Conservation (phyloP, 2,888 invertebrate species). For the Stenurella melanura region DNA sequence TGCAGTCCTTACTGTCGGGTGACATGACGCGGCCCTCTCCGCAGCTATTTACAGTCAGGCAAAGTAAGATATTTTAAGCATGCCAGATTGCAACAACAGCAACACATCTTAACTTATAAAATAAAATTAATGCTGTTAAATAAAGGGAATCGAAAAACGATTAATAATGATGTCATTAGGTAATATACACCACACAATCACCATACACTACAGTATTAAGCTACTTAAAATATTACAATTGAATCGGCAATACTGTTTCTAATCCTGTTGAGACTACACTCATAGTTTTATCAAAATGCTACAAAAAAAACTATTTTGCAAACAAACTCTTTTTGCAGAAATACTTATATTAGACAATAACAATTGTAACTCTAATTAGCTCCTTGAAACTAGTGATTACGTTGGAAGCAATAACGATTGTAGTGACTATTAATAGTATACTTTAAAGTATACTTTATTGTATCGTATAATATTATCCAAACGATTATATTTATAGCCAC, state of each 20-base stretch:
- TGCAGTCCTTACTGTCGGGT: constrained; percentile 93
- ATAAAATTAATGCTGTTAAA: constrained; percentile 3
- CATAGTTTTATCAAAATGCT: too few relatives aligned
- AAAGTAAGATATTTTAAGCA: constrained; percentile 46
- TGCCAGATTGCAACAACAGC: constrained; percentile 22
- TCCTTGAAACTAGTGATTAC: too few relatives aligned
- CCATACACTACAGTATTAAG: background rate
- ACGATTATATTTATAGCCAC: too few relatives aligned
- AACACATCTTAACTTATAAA: constrained; percentile 1
- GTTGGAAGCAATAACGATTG: too few relatives aligned
- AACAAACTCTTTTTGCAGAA: too few relatives aligned
- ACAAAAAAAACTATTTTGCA: too few relatives aligned
- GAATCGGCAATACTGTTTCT: background rate
- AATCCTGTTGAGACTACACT: too few relatives aligned
- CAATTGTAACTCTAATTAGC: too few relatives aligned
- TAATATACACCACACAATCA: background rate
- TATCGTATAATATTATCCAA: too few relatives aligned
- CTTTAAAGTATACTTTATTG: too few relatives aligned
- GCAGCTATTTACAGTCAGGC: constrained; percentile 79
- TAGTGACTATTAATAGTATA: too few relatives aligned
- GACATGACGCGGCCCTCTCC: constrained; percentile 94
- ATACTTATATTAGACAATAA: too few relatives aligned
- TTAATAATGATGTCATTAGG: background rate
- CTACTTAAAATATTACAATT: background rate
- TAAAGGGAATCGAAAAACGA: background rate